Percentiles rank a stretch among this genome's conserved stretches.
phyloP scores from a whole-genome alignment of 2,797 vertebrate genomes.

The Malurus splendens region DNA sequence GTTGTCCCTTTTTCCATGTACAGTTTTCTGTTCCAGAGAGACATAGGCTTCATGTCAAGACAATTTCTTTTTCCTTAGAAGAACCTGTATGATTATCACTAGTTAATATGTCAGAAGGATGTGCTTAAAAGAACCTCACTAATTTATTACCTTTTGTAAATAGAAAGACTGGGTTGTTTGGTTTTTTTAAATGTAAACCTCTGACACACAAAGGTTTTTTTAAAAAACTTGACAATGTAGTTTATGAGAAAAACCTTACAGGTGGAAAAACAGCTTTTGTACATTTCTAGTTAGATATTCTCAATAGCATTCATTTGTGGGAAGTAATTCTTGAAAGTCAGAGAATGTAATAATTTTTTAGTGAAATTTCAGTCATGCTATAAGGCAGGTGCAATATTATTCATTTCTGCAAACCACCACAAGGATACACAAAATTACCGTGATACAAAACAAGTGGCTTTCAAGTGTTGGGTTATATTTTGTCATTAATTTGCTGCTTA shows the following conservation, averaged over 20 bases:
- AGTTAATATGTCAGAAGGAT: neutral
- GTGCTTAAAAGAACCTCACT: neutral
- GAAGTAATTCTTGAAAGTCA: neutral
- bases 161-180: neutral
- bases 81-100: neutral
- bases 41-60: neutral
- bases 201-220: neutral
- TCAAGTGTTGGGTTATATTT: neutral
- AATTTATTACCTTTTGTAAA: constrained; percentile 30
- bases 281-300: neutral
- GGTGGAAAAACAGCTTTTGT: constrained; percentile 7
- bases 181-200: neutral
- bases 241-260: neutral
- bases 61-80: neutral
- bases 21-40: neutral
- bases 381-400: neutral
- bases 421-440: neutral
- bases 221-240: neutral
- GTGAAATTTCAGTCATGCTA: constrained; percentile 1
- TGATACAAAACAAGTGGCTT: neutral
- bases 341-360: constrained; percentile 2
- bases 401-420: neutral
- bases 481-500: neutral
- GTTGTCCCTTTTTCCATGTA: neutral
- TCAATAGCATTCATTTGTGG: neutral